Percentiles rank a stretch among this genome's conserved stretches.
phyloP scores from a whole-genome alignment of 2,113 vertebrate species.

The Heterotilapia buettikoferi region DNA sequence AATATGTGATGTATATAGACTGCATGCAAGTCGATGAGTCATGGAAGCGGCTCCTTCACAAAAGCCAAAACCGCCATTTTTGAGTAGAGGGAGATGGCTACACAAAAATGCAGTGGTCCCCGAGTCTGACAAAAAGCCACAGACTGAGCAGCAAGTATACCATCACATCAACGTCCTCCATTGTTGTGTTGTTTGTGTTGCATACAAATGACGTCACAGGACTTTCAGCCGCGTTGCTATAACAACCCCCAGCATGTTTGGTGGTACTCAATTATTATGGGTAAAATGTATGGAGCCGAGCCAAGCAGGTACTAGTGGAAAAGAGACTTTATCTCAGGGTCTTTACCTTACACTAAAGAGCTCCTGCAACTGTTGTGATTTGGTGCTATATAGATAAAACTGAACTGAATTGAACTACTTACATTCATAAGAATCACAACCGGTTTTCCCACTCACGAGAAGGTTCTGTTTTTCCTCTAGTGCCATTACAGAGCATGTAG shows the following conservation, averaged over 20 bases:
- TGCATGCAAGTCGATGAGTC: background rate
- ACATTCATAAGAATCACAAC: background rate
- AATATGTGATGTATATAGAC: background rate
- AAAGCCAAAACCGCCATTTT: rapidly evolving
- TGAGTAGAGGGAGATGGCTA: background rate
- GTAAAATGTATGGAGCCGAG: background rate
- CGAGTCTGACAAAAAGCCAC: background rate
- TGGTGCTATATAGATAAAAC: background rate
- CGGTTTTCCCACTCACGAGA: background rate
- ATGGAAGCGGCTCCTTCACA: background rate
- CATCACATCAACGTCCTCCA: background rate
- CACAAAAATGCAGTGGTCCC: background rate
- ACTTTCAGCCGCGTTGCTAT: background rate
- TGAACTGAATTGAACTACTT: background rate
- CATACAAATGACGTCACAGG: background rate
- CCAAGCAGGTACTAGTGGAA: background rate
- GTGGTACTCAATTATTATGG: background rate
- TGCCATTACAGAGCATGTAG: background rate
- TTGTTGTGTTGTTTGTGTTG: background rate
- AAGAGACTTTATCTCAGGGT: background rate
- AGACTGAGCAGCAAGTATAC: background rate
- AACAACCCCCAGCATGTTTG: background rate
- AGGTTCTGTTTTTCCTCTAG: background rate
- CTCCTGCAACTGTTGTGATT: background rate
- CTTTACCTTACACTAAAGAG: background rate